These are phyloP conservation scores for Aythya baeri DNA, from an alignment of 2,113 vertebrate species.

Conservation along the genomic window DNA sequence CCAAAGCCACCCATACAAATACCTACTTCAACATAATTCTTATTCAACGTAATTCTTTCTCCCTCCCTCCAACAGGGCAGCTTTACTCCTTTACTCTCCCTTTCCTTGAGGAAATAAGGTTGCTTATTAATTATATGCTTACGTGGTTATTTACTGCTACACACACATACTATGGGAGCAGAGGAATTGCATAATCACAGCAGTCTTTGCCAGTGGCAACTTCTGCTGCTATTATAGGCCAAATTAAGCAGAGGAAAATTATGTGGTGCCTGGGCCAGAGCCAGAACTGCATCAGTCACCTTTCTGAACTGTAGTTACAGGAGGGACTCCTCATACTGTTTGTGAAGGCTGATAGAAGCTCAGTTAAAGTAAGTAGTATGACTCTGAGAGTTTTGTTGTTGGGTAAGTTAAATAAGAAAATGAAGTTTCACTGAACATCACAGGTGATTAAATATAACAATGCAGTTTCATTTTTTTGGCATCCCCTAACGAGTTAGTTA, in stretches of 20 bases:
- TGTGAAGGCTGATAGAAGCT: neutral
- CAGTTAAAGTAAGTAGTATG: neutral
- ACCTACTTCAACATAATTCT: neutral
- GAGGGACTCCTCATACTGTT: neutral
- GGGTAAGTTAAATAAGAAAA: neutral
- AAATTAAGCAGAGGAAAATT: neutral
- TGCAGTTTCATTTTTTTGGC: neutral
- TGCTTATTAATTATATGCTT: neutral
- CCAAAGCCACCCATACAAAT: neutral
- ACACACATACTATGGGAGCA: neutral
- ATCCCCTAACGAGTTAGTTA: neutral
- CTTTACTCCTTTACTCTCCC: neutral
- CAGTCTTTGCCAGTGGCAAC: neutral
- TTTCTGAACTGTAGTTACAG: neutral
- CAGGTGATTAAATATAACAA: neutral
- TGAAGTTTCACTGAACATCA: neutral
- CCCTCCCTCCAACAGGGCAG: neutral
- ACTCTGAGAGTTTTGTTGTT: neutral
- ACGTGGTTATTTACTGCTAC: neutral
- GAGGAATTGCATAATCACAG: neutral
- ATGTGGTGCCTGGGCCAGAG: neutral
- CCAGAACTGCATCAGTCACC: neutral
- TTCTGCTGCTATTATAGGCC: neutral
- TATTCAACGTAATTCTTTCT: neutral
- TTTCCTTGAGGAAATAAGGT: neutral